phyloP scores from a whole-genome alignment of 2,797 vertebrate species.

The Alcedo atthis region DNA sequence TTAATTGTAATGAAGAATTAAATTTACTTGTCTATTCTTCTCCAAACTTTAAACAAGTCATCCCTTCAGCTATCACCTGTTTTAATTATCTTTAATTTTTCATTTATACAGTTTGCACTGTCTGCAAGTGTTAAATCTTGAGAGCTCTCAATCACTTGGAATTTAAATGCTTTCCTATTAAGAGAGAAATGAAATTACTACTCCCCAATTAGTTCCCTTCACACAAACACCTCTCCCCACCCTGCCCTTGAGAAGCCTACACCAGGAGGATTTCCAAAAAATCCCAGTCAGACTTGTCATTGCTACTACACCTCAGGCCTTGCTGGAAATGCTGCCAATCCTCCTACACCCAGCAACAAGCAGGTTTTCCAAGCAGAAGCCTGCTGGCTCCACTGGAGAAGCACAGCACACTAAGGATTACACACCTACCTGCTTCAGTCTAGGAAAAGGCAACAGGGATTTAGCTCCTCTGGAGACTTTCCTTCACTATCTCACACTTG shows the following conservation, averaged over 20 bases:
- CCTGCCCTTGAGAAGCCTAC: background rate
- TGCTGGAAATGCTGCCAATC: background rate
- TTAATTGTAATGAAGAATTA: background rate
- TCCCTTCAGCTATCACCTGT: background rate
- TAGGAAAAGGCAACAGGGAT: background rate
- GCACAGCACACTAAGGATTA: background rate
- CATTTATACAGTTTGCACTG: background rate
- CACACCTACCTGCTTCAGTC: too few relatives aligned
- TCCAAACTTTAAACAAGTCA: background rate
- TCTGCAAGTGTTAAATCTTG: background rate
- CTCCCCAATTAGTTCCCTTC: background rate
- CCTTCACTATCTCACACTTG: background rate
- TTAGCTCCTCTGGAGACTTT: background rate
- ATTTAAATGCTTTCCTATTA: background rate
- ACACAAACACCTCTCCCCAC: too few relatives aligned
- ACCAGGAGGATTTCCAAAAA: background rate
- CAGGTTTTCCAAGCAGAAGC: background rate
- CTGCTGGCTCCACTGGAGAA: background rate
- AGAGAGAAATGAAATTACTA: background rate
- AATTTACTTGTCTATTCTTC: background rate
- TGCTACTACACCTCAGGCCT: background rate
- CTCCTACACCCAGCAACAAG: fast-evolving
- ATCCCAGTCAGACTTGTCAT: background rate
- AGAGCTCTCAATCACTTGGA: background rate
- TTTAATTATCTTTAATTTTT: background rate